Evolutionary conservation across 2,888 invertebrate genomes (phyloP).

Genomic region (Labia minor): DNA sequence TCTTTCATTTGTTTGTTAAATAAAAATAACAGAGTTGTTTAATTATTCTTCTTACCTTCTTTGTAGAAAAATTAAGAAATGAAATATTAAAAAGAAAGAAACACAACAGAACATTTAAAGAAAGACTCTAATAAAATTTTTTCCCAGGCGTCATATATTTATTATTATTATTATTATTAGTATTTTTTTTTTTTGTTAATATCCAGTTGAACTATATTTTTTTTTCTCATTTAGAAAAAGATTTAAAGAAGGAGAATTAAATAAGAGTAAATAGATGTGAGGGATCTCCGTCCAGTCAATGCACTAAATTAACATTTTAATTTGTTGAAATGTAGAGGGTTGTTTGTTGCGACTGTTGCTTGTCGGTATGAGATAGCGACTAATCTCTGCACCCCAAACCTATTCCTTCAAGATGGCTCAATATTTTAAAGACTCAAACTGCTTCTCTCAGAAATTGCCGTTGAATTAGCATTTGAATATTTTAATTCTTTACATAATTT

Average conservation of each 20-base stretch:
- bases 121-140: background rate
- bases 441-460: no score
- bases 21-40: slow-evolving; percentile 6
- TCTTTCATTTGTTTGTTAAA: background rate
- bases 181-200: background rate
- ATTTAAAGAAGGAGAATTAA: background rate
- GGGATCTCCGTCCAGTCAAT: background rate
- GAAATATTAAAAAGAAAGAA: background rate
- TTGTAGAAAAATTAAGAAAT: background rate
- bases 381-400: background rate
- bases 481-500: no score
- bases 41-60: slow-evolving; percentile 8
- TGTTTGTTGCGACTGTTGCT: background rate
- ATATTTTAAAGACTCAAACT: no score
- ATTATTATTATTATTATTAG: no score
- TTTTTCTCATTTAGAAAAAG: background rate
- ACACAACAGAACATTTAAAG: background rate
- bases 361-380: background rate
- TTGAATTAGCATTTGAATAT: no score
- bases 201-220: background rate
- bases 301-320: background rate
- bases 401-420: no score
- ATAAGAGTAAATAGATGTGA: background rate
- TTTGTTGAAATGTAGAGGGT: background rate
- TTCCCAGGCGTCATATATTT: no score